A percentile compares a stretch with the other conserved stretches of the same genome.
Conservation (phyloP, 1,140 invertebrate genomes). For the Coenobita brevimanus region DNA sequence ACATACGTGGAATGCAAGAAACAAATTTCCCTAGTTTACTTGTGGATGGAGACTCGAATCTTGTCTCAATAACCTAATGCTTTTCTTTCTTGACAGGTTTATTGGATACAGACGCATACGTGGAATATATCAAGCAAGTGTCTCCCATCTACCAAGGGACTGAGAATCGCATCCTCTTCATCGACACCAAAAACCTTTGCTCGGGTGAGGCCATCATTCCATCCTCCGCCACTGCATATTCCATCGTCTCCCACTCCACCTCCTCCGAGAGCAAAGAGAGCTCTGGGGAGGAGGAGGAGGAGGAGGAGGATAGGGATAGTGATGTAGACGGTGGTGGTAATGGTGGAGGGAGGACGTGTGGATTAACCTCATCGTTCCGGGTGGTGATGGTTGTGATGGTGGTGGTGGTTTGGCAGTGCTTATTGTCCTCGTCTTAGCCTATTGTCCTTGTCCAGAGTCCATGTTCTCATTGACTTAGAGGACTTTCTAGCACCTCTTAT, state of each 20-base stretch:
- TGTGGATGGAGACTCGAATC: no score
- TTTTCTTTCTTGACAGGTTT: constrained; percentile 29
- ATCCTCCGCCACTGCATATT: not conserved
- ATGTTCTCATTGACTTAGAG: no score
- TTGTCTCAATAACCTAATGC: not conserved
- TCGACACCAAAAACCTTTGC: constrained; percentile 56
- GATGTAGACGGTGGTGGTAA: no score
- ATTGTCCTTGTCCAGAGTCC: no score
- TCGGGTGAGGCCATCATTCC: constrained; percentile 42
- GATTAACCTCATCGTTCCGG: no score
- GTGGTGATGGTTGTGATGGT: no score
- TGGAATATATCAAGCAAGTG: constrained; percentile 49
- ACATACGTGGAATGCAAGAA: no score
- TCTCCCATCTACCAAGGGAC: constrained; percentile 62
- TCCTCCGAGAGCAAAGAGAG: not conserved
- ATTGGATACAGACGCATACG: constrained; percentile 61
- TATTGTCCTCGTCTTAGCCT: no score
- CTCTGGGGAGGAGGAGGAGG: not conserved
- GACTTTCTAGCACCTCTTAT: no score
- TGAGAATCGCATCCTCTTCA: constrained; percentile 66
- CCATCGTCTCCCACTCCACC: not conserved
- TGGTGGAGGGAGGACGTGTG: no score
- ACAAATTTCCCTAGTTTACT: no score
- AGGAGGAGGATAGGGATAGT: not conserved
- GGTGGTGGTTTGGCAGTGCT: no score